A percentile compares a stretch with the other conserved stretches of the same genome.
Evolutionary conservation across 2,797 vertebrate species (phyloP).

Genomic region (Anableps anableps): DNA sequence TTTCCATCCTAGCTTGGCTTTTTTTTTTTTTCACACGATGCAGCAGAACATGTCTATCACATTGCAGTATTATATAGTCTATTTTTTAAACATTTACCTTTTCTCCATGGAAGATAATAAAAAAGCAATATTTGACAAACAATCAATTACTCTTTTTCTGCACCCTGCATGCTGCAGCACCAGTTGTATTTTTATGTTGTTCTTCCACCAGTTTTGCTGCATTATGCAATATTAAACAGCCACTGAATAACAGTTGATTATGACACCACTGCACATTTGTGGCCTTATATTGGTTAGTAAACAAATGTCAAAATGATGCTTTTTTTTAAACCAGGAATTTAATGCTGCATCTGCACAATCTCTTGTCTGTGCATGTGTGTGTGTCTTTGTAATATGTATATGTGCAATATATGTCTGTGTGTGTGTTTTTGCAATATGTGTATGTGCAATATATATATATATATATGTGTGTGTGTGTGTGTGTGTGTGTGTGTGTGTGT

Average conservation of each 20-base stretch:
- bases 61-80: not conserved
- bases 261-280: not conserved
- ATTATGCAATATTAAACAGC: not conserved
- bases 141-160: not conserved
- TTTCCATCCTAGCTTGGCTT: constrained; percentile 24
- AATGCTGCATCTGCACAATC: not conserved
- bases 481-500: not conserved
- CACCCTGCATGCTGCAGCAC: not conserved
- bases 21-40: constrained; percentile 9
- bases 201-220: not conserved
- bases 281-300: not conserved
- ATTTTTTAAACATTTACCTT: not conserved
- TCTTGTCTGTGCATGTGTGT: too few relatives aligned
- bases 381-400: not conserved
- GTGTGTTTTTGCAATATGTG: not conserved
- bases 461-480: not conserved
- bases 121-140: not conserved
- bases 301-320: not conserved
- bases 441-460: too few relatives aligned
- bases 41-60: not conserved
- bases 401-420: not conserved
- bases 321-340: not conserved
- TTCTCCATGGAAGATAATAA: not conserved
- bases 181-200: not conserved
- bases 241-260: not conserved